These are phyloP conservation scores for Margarornis squamiger DNA, from an alignment of 2,797 vertebrate genomes.

Conservation along the genomic window DNA sequence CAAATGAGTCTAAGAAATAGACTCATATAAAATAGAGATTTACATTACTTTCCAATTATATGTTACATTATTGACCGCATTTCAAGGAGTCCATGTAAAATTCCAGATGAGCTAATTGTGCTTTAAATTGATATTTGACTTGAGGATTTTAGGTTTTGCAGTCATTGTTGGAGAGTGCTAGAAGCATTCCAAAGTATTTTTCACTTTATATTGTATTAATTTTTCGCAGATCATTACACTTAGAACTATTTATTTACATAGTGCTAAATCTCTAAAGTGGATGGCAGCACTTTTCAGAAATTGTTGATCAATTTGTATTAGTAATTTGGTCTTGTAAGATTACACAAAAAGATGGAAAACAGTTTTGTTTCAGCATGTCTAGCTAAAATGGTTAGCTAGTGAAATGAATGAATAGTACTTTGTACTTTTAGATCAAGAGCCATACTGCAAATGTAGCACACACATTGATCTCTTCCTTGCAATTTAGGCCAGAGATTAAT, in stretches of 20 bases:
- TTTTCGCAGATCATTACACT: not conserved
- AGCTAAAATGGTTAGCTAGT: not conserved
- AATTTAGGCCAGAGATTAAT: not conserved
- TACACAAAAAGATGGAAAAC: not conserved
- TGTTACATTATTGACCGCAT: not conserved
- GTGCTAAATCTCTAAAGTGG: not conserved
- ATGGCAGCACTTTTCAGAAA: not conserved
- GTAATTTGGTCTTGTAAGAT: not conserved
- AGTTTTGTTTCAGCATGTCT: not conserved
- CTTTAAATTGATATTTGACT: not conserved
- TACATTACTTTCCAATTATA: not conserved
- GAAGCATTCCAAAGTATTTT: not conserved
- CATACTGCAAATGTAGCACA: not conserved
- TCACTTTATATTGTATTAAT: not conserved
- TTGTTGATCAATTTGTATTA: not conserved
- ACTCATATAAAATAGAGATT: not conserved
- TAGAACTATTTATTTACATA: not conserved
- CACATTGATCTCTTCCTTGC: not conserved
- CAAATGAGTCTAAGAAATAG: not conserved
- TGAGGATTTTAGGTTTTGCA: not conserved
- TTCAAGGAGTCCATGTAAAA: not conserved
- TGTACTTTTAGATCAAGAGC: not conserved
- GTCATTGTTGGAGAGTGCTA: not conserved
- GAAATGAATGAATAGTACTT: not conserved
- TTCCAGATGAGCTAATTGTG: not conserved